Percentiles rank a stretch among this genome's conserved stretches.
These are phyloP conservation scores for Mycogona germanica DNA, from an alignment of 2,888 invertebrate species.

Conservation along the genomic window DNA sequence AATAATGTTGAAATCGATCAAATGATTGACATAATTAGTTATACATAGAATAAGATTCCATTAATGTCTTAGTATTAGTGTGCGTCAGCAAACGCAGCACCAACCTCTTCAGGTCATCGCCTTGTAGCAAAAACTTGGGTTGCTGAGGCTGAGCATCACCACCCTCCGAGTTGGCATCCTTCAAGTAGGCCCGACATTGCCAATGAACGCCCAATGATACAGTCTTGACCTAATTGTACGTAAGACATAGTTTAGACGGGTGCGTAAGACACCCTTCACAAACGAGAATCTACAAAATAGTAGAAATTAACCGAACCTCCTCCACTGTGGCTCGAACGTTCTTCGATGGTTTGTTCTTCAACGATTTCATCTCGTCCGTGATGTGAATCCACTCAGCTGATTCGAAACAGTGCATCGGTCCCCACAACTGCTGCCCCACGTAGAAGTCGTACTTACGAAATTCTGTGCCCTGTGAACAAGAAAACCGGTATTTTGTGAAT, in stretches of 20 bases:
- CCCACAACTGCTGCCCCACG: constrained; percentile 60
- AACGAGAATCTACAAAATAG: background rate
- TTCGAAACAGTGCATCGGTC: constrained; percentile 57
- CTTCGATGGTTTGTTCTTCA: constrained; percentile 24
- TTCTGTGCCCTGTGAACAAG: constrained; percentile 40
- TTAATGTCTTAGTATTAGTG: no score
- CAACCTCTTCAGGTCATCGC: constrained; percentile 56
- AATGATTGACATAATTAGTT: no score
- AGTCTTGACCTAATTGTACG: constrained; percentile 48
- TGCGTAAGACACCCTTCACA: background rate
- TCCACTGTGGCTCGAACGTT: constrained; percentile 54
- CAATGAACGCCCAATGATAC: constrained; percentile 73
- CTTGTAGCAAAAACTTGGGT: constrained; percentile 52
- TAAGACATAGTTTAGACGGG: background rate
- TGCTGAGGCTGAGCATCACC: constrained; percentile 50
- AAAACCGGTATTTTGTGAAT: background rate
- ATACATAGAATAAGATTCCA: no score
- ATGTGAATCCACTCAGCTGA: constrained; percentile 63
- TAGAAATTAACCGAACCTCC: constrained; percentile 35
- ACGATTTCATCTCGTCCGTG: constrained; percentile 27
- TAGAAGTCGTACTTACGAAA: constrained; percentile 47
- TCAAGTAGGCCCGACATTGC: constrained; percentile 50
- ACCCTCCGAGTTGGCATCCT: constrained; percentile 21
- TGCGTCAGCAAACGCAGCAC: no score
- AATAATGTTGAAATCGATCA: no score